Evolutionary conservation across 2,113 vertebrate genomes (phyloP).

Genomic region (Zingel zingel): DNA sequence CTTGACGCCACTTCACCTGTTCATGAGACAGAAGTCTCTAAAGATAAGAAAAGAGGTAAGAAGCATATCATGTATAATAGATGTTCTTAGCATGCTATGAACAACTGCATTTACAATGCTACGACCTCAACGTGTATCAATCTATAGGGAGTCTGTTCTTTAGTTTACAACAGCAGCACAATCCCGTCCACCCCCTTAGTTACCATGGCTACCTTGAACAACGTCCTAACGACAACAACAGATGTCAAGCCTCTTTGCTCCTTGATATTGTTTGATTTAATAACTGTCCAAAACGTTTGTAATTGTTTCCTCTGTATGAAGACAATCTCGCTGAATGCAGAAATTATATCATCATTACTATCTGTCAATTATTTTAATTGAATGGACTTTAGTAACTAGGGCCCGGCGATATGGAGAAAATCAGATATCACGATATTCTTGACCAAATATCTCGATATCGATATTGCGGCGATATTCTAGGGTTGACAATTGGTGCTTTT

Average conservation of each 20-base stretch:
- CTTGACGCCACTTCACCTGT: neutral
- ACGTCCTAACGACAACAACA: neutral
- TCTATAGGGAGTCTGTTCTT: neutral
- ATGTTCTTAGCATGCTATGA: neutral
- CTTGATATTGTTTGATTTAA: neutral
- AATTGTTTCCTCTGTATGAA: neutral
- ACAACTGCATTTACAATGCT: neutral
- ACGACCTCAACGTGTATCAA: neutral
- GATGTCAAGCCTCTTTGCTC: neutral
- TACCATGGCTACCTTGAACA: neutral
- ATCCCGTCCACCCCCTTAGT: neutral
- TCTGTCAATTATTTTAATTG: neutral
- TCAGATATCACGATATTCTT: too few species aligned
- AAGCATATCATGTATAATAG: neutral
- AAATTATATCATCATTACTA: neutral
- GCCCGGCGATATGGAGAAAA: too few species aligned
- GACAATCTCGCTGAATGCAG: neutral
- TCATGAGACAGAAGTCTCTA: conserved; percentile 46
- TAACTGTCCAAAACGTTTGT: neutral
- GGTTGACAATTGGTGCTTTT: too few species aligned
- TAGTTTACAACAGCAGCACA: neutral
- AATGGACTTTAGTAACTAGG: neutral
- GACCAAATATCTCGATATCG: too few species aligned
- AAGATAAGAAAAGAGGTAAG: conserved; percentile 79
- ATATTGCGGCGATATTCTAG: too few species aligned